Base-by-base conservation (phyloP, 2,888 invertebrate species). In the Tetragonula carbonaria region DNA sequence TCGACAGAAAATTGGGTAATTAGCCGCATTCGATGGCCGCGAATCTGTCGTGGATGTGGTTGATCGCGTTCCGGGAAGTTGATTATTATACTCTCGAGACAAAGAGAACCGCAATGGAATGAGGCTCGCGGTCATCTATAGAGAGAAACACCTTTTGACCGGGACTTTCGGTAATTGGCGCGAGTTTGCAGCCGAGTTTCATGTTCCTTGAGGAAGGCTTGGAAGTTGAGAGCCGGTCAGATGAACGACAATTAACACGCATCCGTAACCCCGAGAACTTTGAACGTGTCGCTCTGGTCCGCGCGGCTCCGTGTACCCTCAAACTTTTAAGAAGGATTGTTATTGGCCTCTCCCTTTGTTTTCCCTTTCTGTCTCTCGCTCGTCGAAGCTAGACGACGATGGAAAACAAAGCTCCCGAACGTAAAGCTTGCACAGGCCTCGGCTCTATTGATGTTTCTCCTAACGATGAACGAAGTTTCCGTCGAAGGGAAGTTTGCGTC, bases 141-240 rank as follows among this genome's bases (percentile, higher is more conserved):
- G 78, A 74, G 85, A 67, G 78, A 85, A 78, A 85, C 81, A 78
- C 81, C 86, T 86, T 85, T 85, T 85, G 81, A 85, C 86, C 78
- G 68, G 71, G 85, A 85, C 84, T 84, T 84, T 85, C 67, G 57
- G 86, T 86, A 86, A 86, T 86, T 86, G 86, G 85, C 70, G 78
- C 62, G 78, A 86, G 85, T 86, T 86, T 81, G 81, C 84, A 73
- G 70, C 57, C 57, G 84, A 85, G 84, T 77, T 80, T 80, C 77
- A 67, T 67, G 80, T 72, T 80, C 84, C 77, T 85, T 84, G 57
- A 75, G 75, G 53, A 85, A 38, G 57, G 78, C 66, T 51, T 66
- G 59, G 70, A 78, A 84, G 73, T 85, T 77, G 80, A 77, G 73
- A 38, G 59, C 50, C 76, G 55, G 51, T 78, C 50, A 72, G 73